Base-by-base conservation (phyloP, 2,888 invertebrate species). In the Timema cristinae region DNA sequence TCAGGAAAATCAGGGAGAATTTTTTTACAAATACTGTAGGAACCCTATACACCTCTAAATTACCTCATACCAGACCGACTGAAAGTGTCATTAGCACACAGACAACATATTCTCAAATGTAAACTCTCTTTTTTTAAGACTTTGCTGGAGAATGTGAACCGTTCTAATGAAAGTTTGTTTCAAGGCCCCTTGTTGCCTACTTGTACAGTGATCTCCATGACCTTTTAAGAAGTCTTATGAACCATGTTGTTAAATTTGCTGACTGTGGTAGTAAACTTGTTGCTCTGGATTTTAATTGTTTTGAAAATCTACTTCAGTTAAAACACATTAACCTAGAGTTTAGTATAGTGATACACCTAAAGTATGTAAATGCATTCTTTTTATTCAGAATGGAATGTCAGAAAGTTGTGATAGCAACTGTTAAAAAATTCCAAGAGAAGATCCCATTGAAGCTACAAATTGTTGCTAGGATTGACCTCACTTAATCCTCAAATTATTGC, bases 381-480 rank as follows among this genome's bases (percentile, higher is more conserved):
- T 1, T 16, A 15, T 56, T 56, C 56, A 56, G 7, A 56, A 15
- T 56, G 56, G 56, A 56, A 56, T 10, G 56, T 16, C 5, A 56
- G 56, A 56, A 56, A 56, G n/a, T 56, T 56, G 56, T 56, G 16
- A 56, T 10, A 56, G 6, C 56, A 56, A 16, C 56, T 56, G 13
- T 56, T n/a, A 52, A 56, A 11, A 32, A 56, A 56, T 10, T 56
- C 6, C 56, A 56, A 56, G 56, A 56, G 56, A 56, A 56, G n/a
- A 56, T 5, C 56, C 56, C 56, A 56, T 11, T 56, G 7, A 56
- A 6, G 56, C 16, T n/a, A 56, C n/a, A 11, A 56, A 56, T 32
- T 32, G 32, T 1, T 32, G 32, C 32, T 2, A 32, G 32, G 32
- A 32, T 32, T 32, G 4, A 32, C 5, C 16, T 56, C 56, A 56